Evolutionary conservation across 2,797 vertebrate species (phyloP), one percentile per base, ranked within the genome.

Genomic region (Crenichthys baileyi): DNA sequence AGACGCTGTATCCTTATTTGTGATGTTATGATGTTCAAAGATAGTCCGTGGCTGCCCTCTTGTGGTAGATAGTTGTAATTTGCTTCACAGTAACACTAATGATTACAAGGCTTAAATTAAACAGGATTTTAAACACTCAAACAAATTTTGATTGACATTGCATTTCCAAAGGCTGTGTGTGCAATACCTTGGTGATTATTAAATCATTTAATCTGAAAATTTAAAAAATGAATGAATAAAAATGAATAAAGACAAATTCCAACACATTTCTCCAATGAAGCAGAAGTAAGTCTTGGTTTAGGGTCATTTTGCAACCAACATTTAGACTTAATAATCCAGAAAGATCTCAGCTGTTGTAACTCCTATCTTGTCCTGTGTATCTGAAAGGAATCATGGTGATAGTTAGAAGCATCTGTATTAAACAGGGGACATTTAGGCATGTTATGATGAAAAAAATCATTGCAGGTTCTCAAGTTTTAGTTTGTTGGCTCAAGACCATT

Each of bases 11-110:
- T 24, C 8, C 63, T 67, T 9, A 55, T 20, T 50, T 50, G 4
- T 22, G 53, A 24, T 20, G 1, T 20, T 71, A 22, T 44, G 58
- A 29, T 65, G 7, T 53, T 81, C 13, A 56, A 74, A 76, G 68
- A 11, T 67, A 18, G 53, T 20, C 15, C 39, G 20, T 75, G 20
- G 67, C 73, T 7, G 79, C 91, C 88, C 86, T 92, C 92, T 90
- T 75, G 88, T 91, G 93, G 79, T 9, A 63, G 44, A 44, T 4
- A 71, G 31, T 82, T 72, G 53, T 75, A 88, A 60, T 13, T 75
- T 75, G 51, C 22, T 44, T 46, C 39, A 11, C 18, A 20, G 36
- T 20, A 15, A 3, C 8, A 56, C 36, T 18, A 18, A 56, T 5
- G 5, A 1, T 41, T 41, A 73, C 36, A 56, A 73, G 22, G 9